A percentile compares a stretch with the other conserved stretches of the same genome.
Evolutionary conservation across 2,797 vertebrate species (phyloP).

Genomic region (Salarias fasciatus): DNA sequence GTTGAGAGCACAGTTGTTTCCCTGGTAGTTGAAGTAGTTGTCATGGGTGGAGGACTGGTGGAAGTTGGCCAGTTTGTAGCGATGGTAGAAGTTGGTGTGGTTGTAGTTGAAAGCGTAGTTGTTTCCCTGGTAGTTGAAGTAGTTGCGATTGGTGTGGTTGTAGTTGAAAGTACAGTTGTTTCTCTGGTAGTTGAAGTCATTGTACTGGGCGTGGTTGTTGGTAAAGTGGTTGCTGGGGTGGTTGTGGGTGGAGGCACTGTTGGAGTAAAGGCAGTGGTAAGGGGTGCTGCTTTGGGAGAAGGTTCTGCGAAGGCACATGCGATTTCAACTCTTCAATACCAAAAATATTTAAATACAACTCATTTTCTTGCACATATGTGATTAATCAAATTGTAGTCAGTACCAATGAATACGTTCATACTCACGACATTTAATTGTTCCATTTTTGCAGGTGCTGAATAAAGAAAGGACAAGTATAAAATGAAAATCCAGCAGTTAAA

Average conservation of each 20-base stretch:
- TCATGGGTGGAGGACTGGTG: background rate
- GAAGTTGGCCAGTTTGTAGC: too few species aligned
- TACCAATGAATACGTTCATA: slow-evolving; percentile 19
- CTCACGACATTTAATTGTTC: slow-evolving; percentile 67
- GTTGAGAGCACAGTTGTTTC: too few species aligned
- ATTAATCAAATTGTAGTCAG: too few species aligned
- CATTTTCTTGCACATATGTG: too few species aligned
- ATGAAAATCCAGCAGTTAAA: slow-evolving; percentile 3
- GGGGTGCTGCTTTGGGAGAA: slow-evolving; percentile 1
- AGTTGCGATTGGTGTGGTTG: background rate
- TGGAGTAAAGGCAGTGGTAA: slow-evolving; percentile 10
- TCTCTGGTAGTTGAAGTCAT: background rate
- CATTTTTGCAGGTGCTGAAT: slow-evolving; percentile 65
- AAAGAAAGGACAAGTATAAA: slow-evolving; percentile 7
- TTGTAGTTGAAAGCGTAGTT: too few species aligned
- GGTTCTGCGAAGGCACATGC: background rate
- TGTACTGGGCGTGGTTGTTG: background rate
- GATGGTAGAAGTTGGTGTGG: background rate
- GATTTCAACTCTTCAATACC: background rate
- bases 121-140: too few species aligned
- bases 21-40: background rate
- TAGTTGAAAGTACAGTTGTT: background rate
- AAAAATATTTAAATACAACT: too few species aligned
- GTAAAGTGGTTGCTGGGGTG: background rate
- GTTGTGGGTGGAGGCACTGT: background rate